Evolutionary conservation across 2,888 invertebrate genomes (phyloP), one percentile per base, ranked within the genome.

Genomic region (Globia sparganii): DNA sequence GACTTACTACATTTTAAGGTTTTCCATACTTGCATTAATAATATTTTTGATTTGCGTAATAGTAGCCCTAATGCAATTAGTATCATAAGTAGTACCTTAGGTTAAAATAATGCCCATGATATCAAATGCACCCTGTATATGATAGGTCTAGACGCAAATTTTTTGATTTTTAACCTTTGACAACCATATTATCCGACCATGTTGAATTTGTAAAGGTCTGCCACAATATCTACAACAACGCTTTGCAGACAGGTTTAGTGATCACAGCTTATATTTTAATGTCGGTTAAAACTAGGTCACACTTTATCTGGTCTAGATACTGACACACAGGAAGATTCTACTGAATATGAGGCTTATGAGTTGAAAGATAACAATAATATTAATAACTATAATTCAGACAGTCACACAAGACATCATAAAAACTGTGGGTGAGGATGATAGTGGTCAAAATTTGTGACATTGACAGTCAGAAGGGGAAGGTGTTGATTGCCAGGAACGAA

Each of bases 91-190:
- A n/a, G n/a, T n/a, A n/a, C n/a, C n/a, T n/a, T n/a, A n/a, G n/a
- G n/a, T n/a, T n/a, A n/a, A n/a, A n/a, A n/a, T n/a, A n/a, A n/a
- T n/a, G n/a, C n/a, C n/a, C n/a, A n/a, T n/a, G n/a, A n/a, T n/a
- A n/a, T n/a, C n/a, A n/a, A n/a, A n/a, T n/a, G n/a, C n/a, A n/a
- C n/a, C n/a, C n/a, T n/a, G n/a, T n/a, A n/a, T n/a, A n/a, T n/a
- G n/a, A 11, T n/a, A 37, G 66, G 71, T 68, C 69, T 79, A 76
- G 76, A 70, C 40, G 80, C 21, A 56, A 49, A 66, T 66, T 65
- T 75, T 11, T 40, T 18, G 25, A 37, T 37, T 1, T 66, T 0
- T 61, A 46, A 31, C 13, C n/a, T 46, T 49, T 18, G 1, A 4
- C 11, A 4, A 43, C n/a, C 0, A 25, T 21, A 18, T 15, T 1